Base-by-base conservation (phyloP, 53 echinoderm and acorn worm species). In the Stichopus horrens region DNA sequence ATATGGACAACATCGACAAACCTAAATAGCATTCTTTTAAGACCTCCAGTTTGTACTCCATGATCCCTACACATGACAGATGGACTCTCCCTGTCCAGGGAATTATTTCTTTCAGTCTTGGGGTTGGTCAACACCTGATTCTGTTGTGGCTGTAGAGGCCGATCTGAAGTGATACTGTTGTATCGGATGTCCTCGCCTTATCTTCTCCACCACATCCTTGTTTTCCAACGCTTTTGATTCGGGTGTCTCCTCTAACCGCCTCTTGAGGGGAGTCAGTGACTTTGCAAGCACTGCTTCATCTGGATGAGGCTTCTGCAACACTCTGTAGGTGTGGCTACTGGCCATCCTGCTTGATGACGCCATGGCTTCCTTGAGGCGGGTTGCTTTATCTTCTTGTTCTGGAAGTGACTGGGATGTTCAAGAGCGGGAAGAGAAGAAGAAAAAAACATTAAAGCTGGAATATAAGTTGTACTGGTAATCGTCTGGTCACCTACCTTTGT, bases 191-290 rank as follows among this genome's bases (percentile, higher is more conserved):
- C 58, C 84, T 5, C 52, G 66, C 22, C 84, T 84, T 60, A 84
- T 51, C 58, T 84, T 84, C 65, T 59, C 52, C 0, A 66, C 9
- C 1, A 51, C 23, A 7, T 16, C 53, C 11, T 21, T 16, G 51
- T 60, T 52, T 80, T 55, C 57, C 5, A 51, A 21, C 1, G 52
- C 21, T 2, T 16, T 84, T 4, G 67, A 52, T 22, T 65, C 67
- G 9, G 84, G 84, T 8, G 84, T 84, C 84, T 8, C 66, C 21
- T 84, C 65, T 51, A 84, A 37, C 52, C 51, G 23, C 8, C 58
- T 84, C 84, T 84, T 84, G 66, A 84, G 84, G 16, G 65, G 84
- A 52, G 84, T 84, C 65, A 84, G 52, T 23, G 84, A 84, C 9
- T 37, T 22, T 14, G 84, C 84, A 23, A 84, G 84, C 23, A 65